Evolutionary conservation across 2,888 invertebrate species (phyloP).

Genomic region (Embidobia sp.): DNA sequence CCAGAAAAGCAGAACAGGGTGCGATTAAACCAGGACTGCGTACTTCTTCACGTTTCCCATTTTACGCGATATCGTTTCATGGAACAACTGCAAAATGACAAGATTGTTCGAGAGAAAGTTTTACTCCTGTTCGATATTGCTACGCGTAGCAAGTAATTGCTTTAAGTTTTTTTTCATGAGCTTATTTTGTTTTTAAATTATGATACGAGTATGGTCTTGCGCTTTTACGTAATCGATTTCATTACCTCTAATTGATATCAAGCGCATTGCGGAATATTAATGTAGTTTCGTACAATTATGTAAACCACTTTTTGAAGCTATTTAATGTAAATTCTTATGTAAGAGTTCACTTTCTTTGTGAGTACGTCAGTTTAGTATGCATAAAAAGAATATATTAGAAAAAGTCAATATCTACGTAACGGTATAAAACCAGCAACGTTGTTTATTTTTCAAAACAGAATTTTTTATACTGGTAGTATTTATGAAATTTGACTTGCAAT

Average conservation of each 20-base stretch:
- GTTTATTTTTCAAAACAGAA: too few relatives aligned
- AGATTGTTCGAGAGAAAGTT: conserved; percentile 36
- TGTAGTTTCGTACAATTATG: too few relatives aligned
- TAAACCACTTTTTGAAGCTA: too few relatives aligned
- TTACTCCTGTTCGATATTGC: conserved; percentile 36
- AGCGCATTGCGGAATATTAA: neutral
- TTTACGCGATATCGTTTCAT: conserved; percentile 25
- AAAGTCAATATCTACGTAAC: too few relatives aligned
- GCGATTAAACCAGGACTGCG: too few relatives aligned
- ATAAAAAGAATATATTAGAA: too few relatives aligned
- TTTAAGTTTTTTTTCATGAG: neutral
- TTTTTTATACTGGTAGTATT: too few relatives aligned
- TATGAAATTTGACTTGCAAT: too few relatives aligned
- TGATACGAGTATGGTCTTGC: neutral
- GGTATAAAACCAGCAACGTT: too few relatives aligned
- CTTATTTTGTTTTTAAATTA: conserved; percentile 25
- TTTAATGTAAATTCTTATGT: too few relatives aligned
- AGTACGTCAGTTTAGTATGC: too few relatives aligned
- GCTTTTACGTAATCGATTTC: conserved; percentile 10
- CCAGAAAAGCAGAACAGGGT: conserved; percentile 41
- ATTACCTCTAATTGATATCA: conserved; percentile 2
- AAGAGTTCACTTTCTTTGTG: too few relatives aligned
- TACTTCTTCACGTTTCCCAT: conserved; percentile 35
- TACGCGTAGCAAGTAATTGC: conserved; percentile 16
- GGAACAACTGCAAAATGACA: conserved; percentile 39